Base-by-base conservation (phyloP, 2,888 invertebrate species). In the Folsomia manolachei region DNA sequence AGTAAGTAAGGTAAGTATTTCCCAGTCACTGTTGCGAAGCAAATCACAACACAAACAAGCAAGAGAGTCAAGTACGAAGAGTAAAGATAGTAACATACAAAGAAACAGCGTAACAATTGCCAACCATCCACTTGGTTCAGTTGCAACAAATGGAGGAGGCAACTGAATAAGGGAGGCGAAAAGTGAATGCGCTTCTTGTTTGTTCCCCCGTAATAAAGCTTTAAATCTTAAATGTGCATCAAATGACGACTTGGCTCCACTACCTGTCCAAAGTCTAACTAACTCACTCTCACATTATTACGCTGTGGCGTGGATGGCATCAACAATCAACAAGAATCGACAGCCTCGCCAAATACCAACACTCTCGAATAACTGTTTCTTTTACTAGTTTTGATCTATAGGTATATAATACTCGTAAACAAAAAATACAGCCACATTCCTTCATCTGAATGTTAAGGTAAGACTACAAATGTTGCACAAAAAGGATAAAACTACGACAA, bases 211-310 rank as follows among this genome's bases (percentile, higher is more conserved):
- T 19, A 56, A 56, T 19, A 56, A 56, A 19, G 18, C 56, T 21
- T 56, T 56, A 19, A 39, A 39, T 21, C 56, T 56, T 21, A 7
- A 56, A 56, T 56, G 56, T 56, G 56, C 56, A 56, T 56, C 21
- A 7, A 56, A 7, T 56, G 51, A 51, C 18, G 9, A 18, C 9
- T 18, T 51, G n/a, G n/a, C 39, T 39, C 14, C 11, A n/a, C 56
- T 56, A 56, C 56, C 19, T 56, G 56, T 56, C 56, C 56, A 56
- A 56, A 56, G 56, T 56, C 56, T 56, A 56, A 56, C 56, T n/a
- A 56, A 56, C 56, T 56, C 56, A 56, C 56, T 56, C 56, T 56
- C 56, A 56, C 56, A 56, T 56, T 56, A 19, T 7, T 39, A 14
- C 39, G 14, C 14, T 56, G 56, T 18, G 56, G 56, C 7, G 56